Evolutionary conservation across 2,888 invertebrate species (phyloP), one percentile per base, ranked within the genome.

Genomic region (Apantesis nais): DNA sequence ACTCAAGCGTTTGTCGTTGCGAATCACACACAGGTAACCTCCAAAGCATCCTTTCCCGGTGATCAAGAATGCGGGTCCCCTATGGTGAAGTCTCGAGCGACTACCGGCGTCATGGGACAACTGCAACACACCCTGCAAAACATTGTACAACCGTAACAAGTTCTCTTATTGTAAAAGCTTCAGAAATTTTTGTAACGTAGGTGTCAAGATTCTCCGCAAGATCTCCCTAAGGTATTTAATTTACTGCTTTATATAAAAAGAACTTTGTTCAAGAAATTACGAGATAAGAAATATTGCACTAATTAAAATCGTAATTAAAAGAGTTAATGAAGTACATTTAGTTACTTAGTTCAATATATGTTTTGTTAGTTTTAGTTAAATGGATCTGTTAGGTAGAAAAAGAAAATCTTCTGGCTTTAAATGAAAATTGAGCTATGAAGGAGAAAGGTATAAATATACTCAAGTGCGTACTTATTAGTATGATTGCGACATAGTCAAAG

Each of bases 131-230:
- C n/a, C n/a, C n/a, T n/a, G n/a, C 52, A 8, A 8, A 19, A 48
- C 62, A 63, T 63, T 68, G 52, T 55, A 62, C 14, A 63, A 55
- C 25, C 55, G 52, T 55, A 66, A 62, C 62, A 62, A 62, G 58
- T 31, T 48, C 62, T 16, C 22, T 41, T 58, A 62, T 68, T 39
- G 52, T 52, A 19, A 55, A 62, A 34, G 39, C 48, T 34, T 14
- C 19, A 37, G 31, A 55, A 52, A 9, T 67, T 67, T 48, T 62
- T 55, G 5, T 37, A 52, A 62, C 29, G 37, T 31, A 25, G 52
- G 62, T 62, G 52, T 39, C 52, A 68, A 48, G 52, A 62, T 62
- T n/a, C 52, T 62, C 37, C n/a, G 52, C 12, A 25, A 31, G 12
- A 41, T 25, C 41, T 48, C 62, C 62, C 55, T 41, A 37, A 52